These are phyloP conservation scores for Zaprionus kolodkinae DNA, from an alignment of 1,140 invertebrate genomes.

Conservation along the genomic window DNA sequence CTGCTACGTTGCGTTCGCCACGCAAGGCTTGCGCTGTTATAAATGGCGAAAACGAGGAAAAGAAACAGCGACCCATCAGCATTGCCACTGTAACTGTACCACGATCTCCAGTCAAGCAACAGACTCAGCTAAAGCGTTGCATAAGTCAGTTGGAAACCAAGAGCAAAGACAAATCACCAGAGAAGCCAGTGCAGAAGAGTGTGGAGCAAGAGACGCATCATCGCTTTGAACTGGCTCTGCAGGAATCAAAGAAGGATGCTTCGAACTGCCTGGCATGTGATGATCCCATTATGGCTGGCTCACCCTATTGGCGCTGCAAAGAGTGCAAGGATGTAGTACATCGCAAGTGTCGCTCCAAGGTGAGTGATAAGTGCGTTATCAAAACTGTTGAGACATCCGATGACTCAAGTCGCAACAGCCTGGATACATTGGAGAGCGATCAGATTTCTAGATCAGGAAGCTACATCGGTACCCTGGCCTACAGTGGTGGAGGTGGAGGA, in stretches of 20 bases:
- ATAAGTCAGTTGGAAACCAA: conserved; percentile 56
- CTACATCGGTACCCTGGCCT: conserved; percentile 64
- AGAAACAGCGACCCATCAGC: conserved; percentile 53
- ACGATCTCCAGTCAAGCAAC: conserved; percentile 56
- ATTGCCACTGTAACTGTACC: conserved; percentile 46
- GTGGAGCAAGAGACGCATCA: conserved; percentile 47
- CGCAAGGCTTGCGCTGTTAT: conserved; percentile 27
- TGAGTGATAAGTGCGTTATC: conserved; percentile 52
- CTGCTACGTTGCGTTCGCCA: conserved; percentile 63
- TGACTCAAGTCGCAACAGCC: conserved; percentile 44
- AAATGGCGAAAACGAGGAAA: conserved; percentile 30
- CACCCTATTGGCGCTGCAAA: conserved; percentile 77
- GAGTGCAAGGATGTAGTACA: conserved; percentile 73
- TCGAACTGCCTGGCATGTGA: conserved; percentile 61
- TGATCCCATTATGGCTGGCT: conserved; percentile 58
- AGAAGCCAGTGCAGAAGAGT: conserved; percentile 9
- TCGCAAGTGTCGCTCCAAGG: conserved; percentile 72
- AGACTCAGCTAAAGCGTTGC: conserved; percentile 52
- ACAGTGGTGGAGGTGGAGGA: conserved; percentile 39
- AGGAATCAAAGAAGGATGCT: conserved; percentile 48
- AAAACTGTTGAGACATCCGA: conserved; percentile 32
- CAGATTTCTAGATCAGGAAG: conserved; percentile 26
- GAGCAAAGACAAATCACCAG: conserved; percentile 24
- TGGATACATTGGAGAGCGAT: conserved; percentile 42
- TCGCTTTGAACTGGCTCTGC: conserved; percentile 75